A percentile compares a stretch with the other conserved stretches of the same genome.
Evolutionary conservation across 2,888 invertebrate species (phyloP).

Genomic region (Cryptocephalus primarius): DNA sequence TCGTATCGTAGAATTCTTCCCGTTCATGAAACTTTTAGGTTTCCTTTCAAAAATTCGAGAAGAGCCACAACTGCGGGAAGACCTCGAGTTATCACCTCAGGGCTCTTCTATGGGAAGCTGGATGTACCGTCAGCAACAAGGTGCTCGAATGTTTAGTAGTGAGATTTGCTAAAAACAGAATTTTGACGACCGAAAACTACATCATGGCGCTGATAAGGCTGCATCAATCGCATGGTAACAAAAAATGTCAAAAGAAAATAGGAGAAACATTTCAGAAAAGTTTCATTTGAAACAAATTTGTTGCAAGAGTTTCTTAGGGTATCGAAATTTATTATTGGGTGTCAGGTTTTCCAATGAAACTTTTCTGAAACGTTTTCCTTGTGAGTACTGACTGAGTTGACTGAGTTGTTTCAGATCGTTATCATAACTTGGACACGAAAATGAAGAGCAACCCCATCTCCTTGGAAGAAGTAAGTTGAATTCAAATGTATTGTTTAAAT

Average conservation of each 20-base stretch:
- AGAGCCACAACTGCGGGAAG: slow-evolving; percentile 42
- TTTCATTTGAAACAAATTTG: too few species aligned
- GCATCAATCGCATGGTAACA: slow-evolving; percentile 50
- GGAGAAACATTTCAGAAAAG: neutral
- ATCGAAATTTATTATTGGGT: too few species aligned
- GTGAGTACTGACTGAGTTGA: too few species aligned
- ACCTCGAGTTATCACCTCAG: slow-evolving; percentile 53
- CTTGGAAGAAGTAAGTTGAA: slow-evolving; percentile 51
- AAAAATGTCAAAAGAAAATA: neutral
- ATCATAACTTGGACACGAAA: slow-evolving; percentile 58
- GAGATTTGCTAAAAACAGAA: slow-evolving; percentile 50
- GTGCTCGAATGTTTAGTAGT: slow-evolving; percentile 61
- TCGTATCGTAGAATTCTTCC: neutral
- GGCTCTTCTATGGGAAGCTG: slow-evolving; percentile 57
- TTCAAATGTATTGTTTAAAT: neutral
- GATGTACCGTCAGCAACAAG: slow-evolving; percentile 61
- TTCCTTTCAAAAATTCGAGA: slow-evolving; percentile 50
- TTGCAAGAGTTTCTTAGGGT: too few species aligned
- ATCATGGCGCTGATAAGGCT: slow-evolving; percentile 53
- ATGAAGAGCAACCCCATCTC: slow-evolving; percentile 61
- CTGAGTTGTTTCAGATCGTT: slow-evolving; percentile 46
- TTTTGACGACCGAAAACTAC: slow-evolving; percentile 49
- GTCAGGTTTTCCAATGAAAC: neutral
- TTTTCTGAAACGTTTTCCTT: too few species aligned
- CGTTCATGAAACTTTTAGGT: slow-evolving; percentile 31